Evolutionary conservation across 2,888 invertebrate genomes (phyloP), one percentile per base, ranked within the genome.

Genomic region (Venusia cambrica): DNA sequence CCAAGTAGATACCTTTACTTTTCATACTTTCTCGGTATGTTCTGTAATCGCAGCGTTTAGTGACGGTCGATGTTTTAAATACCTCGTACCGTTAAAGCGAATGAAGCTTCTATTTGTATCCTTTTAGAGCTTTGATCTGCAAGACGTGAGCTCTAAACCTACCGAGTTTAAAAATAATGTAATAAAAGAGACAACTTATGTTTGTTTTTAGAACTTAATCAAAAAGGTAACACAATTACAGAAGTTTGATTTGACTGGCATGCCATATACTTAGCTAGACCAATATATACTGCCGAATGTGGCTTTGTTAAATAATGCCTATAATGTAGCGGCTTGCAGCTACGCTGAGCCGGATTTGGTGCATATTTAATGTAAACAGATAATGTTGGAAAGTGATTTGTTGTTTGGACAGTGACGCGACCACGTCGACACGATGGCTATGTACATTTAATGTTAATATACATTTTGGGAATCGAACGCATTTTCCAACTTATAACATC

Each of bases 311-410:
- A 18, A 6, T 19, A 35, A 11, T 35, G 39, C 39, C 38, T 39
- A 39, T 19, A 22, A 17, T 16, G 9, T 30, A 29, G 26, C 38
- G 28, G 44, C 36, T 41, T 39, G n/a, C 4, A 13, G 39, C 29
- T 35, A 24, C 7, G 42, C 36, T 48, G 14, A 11, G 27, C 48
- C 33, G 39, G 32, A 42, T 39, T 42, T 20, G 35, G 38, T 48
- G 47, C 44, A 38, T 34, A 4, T 39, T 38, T 18, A 21, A 26
- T 41, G 41, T 42, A 44, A 36, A 45, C 37, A 35, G 32, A 40
- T 24, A 22, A 5, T 5, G 4, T 25, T 10, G 25, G 19, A 24
- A 18, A 28, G 28, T 35, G 38, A 19, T 19, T 11, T 12, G 22
- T 22, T 24, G 31, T 10, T 5, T 17, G 7, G 4, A 15, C 30